Base-by-base conservation (phyloP, 2,797 vertebrate species). In the Neomorphus geoffroyi region DNA sequence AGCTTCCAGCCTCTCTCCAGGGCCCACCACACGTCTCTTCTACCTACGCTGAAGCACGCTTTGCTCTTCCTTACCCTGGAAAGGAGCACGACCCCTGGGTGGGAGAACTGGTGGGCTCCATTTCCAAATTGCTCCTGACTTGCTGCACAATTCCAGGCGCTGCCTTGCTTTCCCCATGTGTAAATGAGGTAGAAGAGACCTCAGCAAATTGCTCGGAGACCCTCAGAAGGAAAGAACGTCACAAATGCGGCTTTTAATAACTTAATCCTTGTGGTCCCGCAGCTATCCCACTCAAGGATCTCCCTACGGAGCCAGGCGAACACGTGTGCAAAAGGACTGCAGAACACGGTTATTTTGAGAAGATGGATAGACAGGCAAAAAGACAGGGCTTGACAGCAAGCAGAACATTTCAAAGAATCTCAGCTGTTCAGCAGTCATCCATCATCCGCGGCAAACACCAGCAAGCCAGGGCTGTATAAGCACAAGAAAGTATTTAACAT, bases 381-480 rank as follows among this genome's bases (percentile, higher is more conserved):
- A 96, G 96, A 96, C 93, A 84, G 83, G 88, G 62, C 86, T 70
- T 95, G 97, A 96, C 97, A 96, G 95, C 72, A 62, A 97, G 94
- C 93, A 95, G 92, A 96, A 92, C 75, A 35, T 92, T 93, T 96
- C 93, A 97, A 77, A 96, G 94, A 6, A 84, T 54, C 84, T 95
- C 96, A 94, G 92, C 93, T 94, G 90, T 82, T 97, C 94, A 62
- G 93, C 12, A 97, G 87, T 88, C 96, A 96, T 95, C 94, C 86
- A 60, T 97, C 96, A 96, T 46, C 33, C 60, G 24, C 74, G n/a
- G 51, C 53, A 73, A 86, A 89, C 91, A 87, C 28, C 79, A 19
- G 80, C 15, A 13, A 91, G 71, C 58, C 77, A 12, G 78, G 79
- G 62, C 51, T 83, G 83, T 23, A 64, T 26, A 75, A 93, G 77